Percentiles rank a stretch among this genome's conserved stretches.
phyloP scores from a whole-genome alignment of 2,113 vertebrate genomes.

The Misgurnus mizolepis region DNA sequence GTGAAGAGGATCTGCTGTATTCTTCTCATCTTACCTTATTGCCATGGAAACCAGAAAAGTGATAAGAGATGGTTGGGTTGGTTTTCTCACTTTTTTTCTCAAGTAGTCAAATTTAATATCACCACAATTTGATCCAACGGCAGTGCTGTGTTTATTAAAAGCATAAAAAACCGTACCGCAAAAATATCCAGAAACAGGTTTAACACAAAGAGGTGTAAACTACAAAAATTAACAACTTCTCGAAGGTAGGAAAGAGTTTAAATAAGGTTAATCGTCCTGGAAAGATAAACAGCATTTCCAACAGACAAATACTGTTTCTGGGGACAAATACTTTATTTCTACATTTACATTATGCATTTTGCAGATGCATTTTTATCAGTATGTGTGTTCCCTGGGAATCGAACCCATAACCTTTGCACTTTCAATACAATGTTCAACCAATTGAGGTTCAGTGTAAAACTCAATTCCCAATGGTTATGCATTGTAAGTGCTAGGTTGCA shows the following conservation, averaged over 20 bases:
- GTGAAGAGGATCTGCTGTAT: not conserved
- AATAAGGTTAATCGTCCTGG: not conserved
- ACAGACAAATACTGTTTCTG: too few species aligned
- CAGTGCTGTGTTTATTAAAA: not conserved
- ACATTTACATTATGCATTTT: too few species aligned
- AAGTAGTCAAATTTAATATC: not conserved
- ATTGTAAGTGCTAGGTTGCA: too few species aligned
- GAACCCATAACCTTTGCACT: too few species aligned
- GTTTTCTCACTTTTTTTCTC: not conserved
- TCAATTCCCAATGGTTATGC: too few species aligned
- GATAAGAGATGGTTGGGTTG: not conserved
- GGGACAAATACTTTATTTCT: too few species aligned
- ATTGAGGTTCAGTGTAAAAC: too few species aligned
- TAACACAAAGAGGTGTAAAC: not conserved
- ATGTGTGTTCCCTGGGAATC: too few species aligned
- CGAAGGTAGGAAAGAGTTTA: not conserved
- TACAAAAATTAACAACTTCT: not conserved
- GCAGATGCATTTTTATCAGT: too few species aligned
- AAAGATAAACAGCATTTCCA: too few species aligned
- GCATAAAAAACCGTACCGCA: not conserved
- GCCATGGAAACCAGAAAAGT: not conserved
- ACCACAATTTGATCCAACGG: not conserved
- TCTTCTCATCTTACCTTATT: not conserved
- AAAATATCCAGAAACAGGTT: not conserved
- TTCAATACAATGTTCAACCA: too few species aligned